Evolutionary conservation across 2,113 vertebrate species (phyloP).

Genomic region (Ophiodon elongatus): DNA sequence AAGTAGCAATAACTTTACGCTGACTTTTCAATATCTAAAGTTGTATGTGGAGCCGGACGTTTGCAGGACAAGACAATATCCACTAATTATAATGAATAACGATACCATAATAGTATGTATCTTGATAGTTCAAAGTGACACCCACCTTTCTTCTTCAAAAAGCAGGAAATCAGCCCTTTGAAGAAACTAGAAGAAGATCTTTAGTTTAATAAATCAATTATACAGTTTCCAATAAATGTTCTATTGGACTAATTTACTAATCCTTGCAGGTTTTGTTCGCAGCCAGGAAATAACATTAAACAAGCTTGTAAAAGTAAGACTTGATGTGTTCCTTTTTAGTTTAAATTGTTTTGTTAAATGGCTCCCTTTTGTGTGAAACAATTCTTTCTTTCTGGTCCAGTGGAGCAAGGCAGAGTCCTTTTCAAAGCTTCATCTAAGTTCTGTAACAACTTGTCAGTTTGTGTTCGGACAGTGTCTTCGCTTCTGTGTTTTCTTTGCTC

Average conservation of each 20-base stretch:
- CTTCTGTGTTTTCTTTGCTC: slow-evolving; percentile 15
- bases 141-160: not conserved
- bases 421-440: slow-evolving; percentile 44
- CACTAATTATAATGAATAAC: too few relatives aligned
- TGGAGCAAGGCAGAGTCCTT: slow-evolving; percentile 29
- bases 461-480: slow-evolving; percentile 18
- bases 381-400: not conserved
- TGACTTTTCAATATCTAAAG: not conserved
- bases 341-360: not conserved
- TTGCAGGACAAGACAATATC: too few relatives aligned
- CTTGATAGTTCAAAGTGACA: too few relatives aligned
- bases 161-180: not conserved
- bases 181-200: not conserved
- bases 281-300: not conserved
- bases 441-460: slow-evolving; percentile 34
- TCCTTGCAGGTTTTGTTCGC: not conserved
- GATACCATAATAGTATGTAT: too few relatives aligned
- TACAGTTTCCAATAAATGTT: not conserved
- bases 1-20: too few relatives aligned
- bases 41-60: too few relatives aligned
- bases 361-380: not conserved
- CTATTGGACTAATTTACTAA: not conserved
- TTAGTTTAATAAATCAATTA: not conserved
- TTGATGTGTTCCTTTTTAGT: not conserved
- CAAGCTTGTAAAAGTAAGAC: not conserved